Evolutionary conservation across 2,113 vertebrate species (phyloP).

Genomic region (Mustela nigripes): DNA sequence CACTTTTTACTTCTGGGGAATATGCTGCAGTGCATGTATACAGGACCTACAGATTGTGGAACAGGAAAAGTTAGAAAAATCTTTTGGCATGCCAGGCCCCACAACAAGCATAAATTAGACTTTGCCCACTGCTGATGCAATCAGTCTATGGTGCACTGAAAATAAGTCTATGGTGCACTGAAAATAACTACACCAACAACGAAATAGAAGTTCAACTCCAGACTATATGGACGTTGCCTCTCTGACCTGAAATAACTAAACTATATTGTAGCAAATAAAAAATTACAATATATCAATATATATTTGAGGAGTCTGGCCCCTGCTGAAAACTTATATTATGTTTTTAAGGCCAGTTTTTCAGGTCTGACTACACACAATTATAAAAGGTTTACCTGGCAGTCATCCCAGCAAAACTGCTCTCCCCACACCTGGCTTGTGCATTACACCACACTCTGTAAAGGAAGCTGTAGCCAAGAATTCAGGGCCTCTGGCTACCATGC

Average conservation of each 20-base stretch:
- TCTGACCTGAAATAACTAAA: neutral
- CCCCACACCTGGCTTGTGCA: neutral
- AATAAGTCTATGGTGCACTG: neutral
- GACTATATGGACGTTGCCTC: neutral
- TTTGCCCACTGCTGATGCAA: neutral
- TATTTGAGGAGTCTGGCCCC: neutral
- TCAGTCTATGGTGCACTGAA: neutral
- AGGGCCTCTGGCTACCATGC: neutral
- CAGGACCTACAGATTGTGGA: neutral
- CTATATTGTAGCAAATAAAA: neutral
- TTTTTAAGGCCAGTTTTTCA: neutral
- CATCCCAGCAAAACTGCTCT: neutral
- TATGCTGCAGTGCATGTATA: neutral
- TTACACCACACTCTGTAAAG: neutral
- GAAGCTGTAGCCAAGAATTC: too few relatives aligned
- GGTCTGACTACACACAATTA: neutral
- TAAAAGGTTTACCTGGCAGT: neutral
- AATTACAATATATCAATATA: neutral
- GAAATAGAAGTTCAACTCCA: neutral
- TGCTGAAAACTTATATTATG: neutral
- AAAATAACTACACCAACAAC: neutral
- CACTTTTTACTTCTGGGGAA: neutral
- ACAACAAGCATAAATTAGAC: neutral
- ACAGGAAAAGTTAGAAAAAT: neutral
- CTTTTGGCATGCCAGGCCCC: neutral